Evolutionary conservation across 2,888 invertebrate species (phyloP), one percentile per base, ranked within the genome.

Genomic region (Sussaba pulchella): DNA sequence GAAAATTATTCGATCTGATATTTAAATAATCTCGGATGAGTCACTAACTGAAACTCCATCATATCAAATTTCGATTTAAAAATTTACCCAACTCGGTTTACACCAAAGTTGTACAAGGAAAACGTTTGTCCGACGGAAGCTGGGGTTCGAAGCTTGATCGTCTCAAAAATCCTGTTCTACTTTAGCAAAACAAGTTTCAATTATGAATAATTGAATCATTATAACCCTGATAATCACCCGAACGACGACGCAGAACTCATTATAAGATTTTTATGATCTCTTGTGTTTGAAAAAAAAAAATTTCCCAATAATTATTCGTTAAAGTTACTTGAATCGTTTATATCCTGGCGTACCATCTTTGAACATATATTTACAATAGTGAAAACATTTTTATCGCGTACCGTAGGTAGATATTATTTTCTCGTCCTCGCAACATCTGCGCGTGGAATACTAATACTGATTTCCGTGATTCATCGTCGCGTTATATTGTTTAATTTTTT

Each of bases 381-480:
- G 57, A 57, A 24, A 39, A 39, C 52, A 57, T 74, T n/a, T 63
- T 61, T 69, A 50, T 70, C 59, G 50, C 74, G 73, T 64, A 50
- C 45, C 19, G 43, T 57, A 36, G 10, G 43, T 74, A 57, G 59
- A 75, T 24, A 9, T 45, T 75, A n/a, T 43, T 26, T 57, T 41
- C 39, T 41, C 41, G 52, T 21, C 41, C 43, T 76, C 69, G 50
- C 50, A n/a, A 31, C 52, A 47, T 79, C 21, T 64, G 64, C 21
- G 70, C 52, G 66, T 72, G 63, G 52, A 71, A 71, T 75, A 64
- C 41, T 79, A 82, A 83, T 82, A 83, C 82, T 82, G 82, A 73
- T 77, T 73, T 64, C 64, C 77, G n/a, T n/a, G n/a, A 76, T 74
- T 76, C 70, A 24, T 73, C 75, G 70, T 78, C 57, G 59, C 57